Base-by-base conservation (phyloP, 1,140 invertebrate species). In the Schlechtendalia chinensis region DNA sequence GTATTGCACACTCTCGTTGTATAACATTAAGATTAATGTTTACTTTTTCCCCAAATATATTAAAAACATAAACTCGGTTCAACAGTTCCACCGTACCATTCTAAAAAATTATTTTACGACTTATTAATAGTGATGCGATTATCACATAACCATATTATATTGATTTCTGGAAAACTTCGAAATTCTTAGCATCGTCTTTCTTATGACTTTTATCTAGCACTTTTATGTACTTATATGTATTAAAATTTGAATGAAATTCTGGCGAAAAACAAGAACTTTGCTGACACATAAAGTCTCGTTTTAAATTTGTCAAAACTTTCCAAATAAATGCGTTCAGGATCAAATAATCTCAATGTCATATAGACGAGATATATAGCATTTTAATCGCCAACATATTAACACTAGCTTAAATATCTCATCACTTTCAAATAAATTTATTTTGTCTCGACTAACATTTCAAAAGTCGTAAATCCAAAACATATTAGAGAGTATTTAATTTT, bases 261-360 rank as follows among this genome's bases (percentile, higher is more conserved):
- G 17, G 29, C 8, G 0, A 11, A 65, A 16, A 65, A 65, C 27
- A 65, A 65, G 29, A 65, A 39, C 61, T 65, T 67, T 5, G 32
- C 32, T 45, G 32, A 45, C 4, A 19, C 22, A 67, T n/a, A 65
- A 65, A 17, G 61, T 65, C 61, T 67, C 32, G 22, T 67, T 67
- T n/a, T 14, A 67, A 67, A 67, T 67, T 67, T 19, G 32, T 8
- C 22, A 32, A 45, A 67, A 67, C 63, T 45, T 65, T 67, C 32
- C 29, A 45, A n/a, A n/a, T n/a, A n/a, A n/a, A n/a, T n/a, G n/a
- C n/a, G n/a, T n/a, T n/a, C n/a, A n/a, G n/a, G n/a, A n/a, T n/a
- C n/a, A n/a, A n/a, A n/a, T n/a, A n/a, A n/a, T n/a, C n/a, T n/a
- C n/a, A n/a, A n/a, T n/a, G n/a, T n/a, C n/a, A n/a, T n/a, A n/a